Percentiles rank a stretch among this genome's conserved stretches.
Conservation (phyloP, 2,888 invertebrate genomes). For the Agrochola lychnidis region DNA sequence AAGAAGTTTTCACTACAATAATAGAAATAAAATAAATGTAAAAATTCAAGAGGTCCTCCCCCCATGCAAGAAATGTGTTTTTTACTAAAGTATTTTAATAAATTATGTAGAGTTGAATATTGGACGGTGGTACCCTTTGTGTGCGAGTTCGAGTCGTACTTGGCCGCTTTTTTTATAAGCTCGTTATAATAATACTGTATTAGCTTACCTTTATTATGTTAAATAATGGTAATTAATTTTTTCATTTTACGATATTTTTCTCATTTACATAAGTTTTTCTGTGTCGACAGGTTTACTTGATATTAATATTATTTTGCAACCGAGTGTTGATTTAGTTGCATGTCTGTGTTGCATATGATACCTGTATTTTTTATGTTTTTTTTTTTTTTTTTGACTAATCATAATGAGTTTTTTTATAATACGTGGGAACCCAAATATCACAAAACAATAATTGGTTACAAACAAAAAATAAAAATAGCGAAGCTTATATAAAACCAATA, state of each 20-base stretch:
- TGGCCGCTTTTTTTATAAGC: not conserved
- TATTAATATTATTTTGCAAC: conserved; percentile 18
- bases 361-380: too few species aligned
- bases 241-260: not conserved
- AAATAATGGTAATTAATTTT: too few species aligned
- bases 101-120: too few species aligned
- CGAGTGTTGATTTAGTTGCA: conserved; percentile 8
- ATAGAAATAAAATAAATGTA: too few species aligned
- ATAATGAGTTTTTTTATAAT: not conserved
- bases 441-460: not conserved
- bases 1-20: too few species aligned
- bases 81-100: too few species aligned
- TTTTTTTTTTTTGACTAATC: too few species aligned
- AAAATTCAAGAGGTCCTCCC: too few species aligned
- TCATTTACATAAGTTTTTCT: not conserved
- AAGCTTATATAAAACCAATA: too few species aligned
- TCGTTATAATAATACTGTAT: not conserved
- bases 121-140: too few species aligned
- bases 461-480: not conserved
- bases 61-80: too few species aligned
- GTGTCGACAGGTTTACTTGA: not conserved
- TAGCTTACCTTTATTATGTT: not conserved
- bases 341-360: not conserved
- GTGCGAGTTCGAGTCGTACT: too few species aligned
- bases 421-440: not conserved